Conservation (phyloP, 2,888 invertebrate species). For the Kryphioiulus occultus region DNA sequence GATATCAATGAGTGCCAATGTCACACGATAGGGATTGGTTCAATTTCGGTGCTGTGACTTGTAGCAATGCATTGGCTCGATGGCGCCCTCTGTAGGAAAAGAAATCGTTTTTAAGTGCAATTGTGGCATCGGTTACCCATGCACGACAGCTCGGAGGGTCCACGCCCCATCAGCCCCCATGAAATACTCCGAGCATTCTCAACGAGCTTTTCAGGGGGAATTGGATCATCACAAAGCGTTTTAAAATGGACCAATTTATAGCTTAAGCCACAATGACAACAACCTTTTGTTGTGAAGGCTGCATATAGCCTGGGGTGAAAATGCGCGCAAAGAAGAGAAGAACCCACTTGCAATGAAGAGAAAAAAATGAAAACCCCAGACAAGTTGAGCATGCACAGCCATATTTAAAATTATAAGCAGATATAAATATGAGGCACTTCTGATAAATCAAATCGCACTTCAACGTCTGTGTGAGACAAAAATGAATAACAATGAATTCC, state of each 20-base stretch:
- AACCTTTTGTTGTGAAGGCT: conserved; percentile 42
- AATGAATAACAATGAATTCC: not conserved
- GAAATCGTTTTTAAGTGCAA: not conserved
- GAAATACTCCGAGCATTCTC: not conserved
- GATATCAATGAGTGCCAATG: too few species aligned
- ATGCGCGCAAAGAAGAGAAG: conserved; percentile 20
- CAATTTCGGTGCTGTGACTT: not conserved
- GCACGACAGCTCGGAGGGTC: not conserved
- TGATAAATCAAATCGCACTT: conserved; percentile 35
- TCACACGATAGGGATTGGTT: not conserved
- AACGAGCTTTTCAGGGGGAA: conserved; percentile 20
- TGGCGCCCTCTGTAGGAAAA: not conserved
- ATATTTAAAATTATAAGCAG: conserved; percentile 27
- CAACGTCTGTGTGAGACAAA: not conserved
- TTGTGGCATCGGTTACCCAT: not conserved
- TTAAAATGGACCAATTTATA: conserved; percentile 45
- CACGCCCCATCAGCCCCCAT: not conserved
- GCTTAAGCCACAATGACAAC: conserved; percentile 46
- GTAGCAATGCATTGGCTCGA: not conserved
- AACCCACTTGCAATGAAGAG: not conserved
- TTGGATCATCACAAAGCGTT: conserved; percentile 42
- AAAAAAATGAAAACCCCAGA: not conserved
- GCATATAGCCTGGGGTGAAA: conserved; percentile 39
- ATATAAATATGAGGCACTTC: conserved; percentile 41
- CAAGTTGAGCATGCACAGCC: not conserved